phyloP scores from a whole-genome alignment of 2,888 invertebrate genomes.

The Autographa gamma region DNA sequence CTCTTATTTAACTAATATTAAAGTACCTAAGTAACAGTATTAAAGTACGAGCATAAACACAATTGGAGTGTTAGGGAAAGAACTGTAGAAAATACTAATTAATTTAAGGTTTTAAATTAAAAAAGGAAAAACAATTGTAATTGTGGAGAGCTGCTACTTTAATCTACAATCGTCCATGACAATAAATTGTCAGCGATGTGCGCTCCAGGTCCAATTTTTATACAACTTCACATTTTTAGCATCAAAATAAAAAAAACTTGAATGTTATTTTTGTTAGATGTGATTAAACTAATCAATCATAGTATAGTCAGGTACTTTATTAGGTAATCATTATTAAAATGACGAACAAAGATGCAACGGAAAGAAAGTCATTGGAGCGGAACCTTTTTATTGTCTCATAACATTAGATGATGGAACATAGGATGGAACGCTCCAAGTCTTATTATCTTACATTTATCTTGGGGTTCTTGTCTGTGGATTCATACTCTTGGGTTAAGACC shows the following conservation, averaged over 20 bases:
- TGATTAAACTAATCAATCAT: not conserved
- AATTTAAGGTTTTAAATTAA: constrained; percentile 30
- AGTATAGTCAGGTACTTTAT: not conserved
- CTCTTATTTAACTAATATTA: constrained; percentile 43
- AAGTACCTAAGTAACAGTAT: constrained; percentile 31
- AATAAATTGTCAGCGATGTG: constrained; percentile 41
- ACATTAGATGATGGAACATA: not conserved
- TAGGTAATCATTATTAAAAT: no score
- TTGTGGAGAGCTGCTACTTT: constrained; percentile 12
- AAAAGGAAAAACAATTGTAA: constrained; percentile 37
- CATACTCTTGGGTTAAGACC: not conserved
- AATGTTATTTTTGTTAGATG: not conserved
- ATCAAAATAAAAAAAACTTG: not conserved
- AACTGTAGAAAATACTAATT: constrained; percentile 24
- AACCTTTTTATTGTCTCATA: not conserved
- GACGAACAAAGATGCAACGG: no score
- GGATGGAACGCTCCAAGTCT: not conserved
- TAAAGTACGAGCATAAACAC: constrained; percentile 27
- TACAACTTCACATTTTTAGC: not conserved
- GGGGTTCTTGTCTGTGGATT: not conserved
- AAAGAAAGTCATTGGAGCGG: no score
- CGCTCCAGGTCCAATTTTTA: not conserved
- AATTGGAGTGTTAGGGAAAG: constrained; percentile 23
- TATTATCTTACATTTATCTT: not conserved
- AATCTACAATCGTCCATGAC: constrained; percentile 41